These are phyloP conservation scores for Bombycilla garrulus DNA, from an alignment of 2,113 vertebrate species.

Conservation along the genomic window DNA sequence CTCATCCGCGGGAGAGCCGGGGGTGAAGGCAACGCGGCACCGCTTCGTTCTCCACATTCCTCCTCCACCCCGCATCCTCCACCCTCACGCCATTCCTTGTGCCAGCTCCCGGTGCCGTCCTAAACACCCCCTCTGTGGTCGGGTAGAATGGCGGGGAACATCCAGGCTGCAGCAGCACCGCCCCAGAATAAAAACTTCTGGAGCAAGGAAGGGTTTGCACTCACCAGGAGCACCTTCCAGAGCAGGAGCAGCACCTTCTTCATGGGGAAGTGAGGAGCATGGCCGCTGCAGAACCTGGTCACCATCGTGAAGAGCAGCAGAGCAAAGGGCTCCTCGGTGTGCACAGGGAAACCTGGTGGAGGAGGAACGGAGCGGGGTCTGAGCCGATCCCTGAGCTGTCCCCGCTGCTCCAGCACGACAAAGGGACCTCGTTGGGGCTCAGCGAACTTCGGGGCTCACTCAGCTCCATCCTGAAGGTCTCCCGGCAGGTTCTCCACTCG, in stretches of 20 bases:
- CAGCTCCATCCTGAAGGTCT: slow-evolving; percentile 88
- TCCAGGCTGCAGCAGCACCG: not conserved
- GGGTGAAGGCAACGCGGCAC: rapidly evolving
- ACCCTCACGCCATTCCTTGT: not conserved
- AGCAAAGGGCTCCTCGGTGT: slow-evolving; percentile 89
- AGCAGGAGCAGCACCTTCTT: slow-evolving; percentile 96
- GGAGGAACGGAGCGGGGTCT: not conserved
- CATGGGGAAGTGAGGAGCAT: slow-evolving; percentile 95
- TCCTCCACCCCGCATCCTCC: not conserved
- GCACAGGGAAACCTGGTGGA: slow-evolving; percentile 81
- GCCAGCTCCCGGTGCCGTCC: not conserved
- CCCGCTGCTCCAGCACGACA: rapidly evolving
- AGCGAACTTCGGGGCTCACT: slow-evolving; percentile 67
- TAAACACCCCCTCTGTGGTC: rapidly evolving
- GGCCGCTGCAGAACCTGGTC: slow-evolving; percentile 97
- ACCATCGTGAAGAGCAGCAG: slow-evolving; percentile 95
- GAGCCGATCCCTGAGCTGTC: not conserved
- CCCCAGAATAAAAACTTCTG: rapidly evolving
- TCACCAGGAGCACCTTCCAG: slow-evolving; percentile 95
- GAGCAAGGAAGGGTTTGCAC: not conserved
- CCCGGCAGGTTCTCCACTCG: slow-evolving; percentile 82
- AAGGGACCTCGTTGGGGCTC: rapidly evolving
- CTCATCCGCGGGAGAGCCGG: too few species aligned
- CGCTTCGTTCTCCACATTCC: rapidly evolving
- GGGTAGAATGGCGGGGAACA: not conserved